A percentile compares a stretch with the other conserved stretches of the same genome.
Evolutionary conservation across 2,888 invertebrate species (phyloP).

Genomic region (Ectemnius cavifrons): DNA sequence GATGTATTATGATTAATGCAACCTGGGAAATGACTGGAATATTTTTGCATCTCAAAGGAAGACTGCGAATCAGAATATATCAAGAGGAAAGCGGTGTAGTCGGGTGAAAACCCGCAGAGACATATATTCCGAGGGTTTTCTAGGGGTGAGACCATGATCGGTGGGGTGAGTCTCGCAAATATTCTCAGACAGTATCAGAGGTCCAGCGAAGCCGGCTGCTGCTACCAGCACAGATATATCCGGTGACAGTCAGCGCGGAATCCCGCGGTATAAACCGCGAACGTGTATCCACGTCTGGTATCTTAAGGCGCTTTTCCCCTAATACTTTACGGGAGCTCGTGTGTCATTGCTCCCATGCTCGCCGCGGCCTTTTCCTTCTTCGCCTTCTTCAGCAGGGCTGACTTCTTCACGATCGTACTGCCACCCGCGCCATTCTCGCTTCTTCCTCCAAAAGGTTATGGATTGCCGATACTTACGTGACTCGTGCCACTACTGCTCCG

Average conservation of each 20-base stretch:
- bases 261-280: slow-evolving; percentile 49
- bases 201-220: neutral
- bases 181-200: neutral
- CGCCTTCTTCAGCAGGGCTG: neutral
- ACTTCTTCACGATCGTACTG: too few species aligned
- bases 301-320: slow-evolving; percentile 50
- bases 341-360: slow-evolving; percentile 59
- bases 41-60: neutral
- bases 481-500: too few species aligned
- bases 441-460: slow-evolving; percentile 17
- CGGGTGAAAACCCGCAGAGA: neutral
- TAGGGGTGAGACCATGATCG: neutral
- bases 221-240: neutral
- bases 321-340: slow-evolving; percentile 59
- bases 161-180: neutral
- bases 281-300: slow-evolving; percentile 42
- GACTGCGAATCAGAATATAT: neutral
- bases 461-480: slow-evolving; percentile 15
- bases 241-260: slow-evolving; percentile 21
- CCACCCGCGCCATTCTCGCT: too few species aligned
- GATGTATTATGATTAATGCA: too few species aligned
- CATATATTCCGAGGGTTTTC: neutral
- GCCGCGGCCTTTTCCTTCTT: slow-evolving; percentile 10
- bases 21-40: too few species aligned
- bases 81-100: neutral